Evolutionary conservation across 2,888 invertebrate species (phyloP), one percentile per base, ranked within the genome.

Genomic region (Leucoma salicis): DNA sequence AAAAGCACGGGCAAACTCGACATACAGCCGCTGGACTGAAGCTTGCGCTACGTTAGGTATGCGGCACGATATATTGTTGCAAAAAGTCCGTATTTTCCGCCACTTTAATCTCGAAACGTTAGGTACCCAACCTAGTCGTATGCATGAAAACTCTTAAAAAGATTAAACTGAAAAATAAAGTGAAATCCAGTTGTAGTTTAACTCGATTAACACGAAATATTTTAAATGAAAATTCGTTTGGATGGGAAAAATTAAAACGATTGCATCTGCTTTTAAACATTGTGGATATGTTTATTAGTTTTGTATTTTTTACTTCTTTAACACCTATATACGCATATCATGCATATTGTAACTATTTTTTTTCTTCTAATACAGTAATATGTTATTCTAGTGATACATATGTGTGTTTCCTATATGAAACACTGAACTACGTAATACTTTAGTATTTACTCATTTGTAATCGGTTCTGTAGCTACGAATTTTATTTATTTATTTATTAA

Each of bases 1-100:
- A 60, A 56, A 60, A 46, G 41, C 42, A n/a, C 39, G 31, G 43
- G 39, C 57, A 16, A 13, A 14, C 29, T 6, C 14, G 32, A 42
- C 10, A 27, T 35, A 46, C 39, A 51, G 40, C 38, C 39, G 31
- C 45, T 38, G 27, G 38, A 39, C 56, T 40, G 6, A 35, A 13
- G 28, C 31, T 14, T 11, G 15, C 11, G 37, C 27, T 45, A 39
- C 35, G 37, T 13, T 7, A 14, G 36, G 31, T 39, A 58, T 42
- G 41, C 31, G 24, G 48, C 42, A 39, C 33, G 16, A 53, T 38
- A 27, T 42, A 49, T 46, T 49, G 36, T 58, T 25, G 15, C 8
- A 6, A 42, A 41, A 57, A 53, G 45, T 35, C 33, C 21, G 11
- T 24, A 15, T 18, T 44, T 46, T 43, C 35, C 35, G 35, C 18